Percentiles rank a stretch among this genome's conserved stretches.
These are phyloP conservation scores for Microctenopoma stevenorrisi DNA, from an alignment of 2,797 vertebrate genomes.

Conservation along the genomic window DNA sequence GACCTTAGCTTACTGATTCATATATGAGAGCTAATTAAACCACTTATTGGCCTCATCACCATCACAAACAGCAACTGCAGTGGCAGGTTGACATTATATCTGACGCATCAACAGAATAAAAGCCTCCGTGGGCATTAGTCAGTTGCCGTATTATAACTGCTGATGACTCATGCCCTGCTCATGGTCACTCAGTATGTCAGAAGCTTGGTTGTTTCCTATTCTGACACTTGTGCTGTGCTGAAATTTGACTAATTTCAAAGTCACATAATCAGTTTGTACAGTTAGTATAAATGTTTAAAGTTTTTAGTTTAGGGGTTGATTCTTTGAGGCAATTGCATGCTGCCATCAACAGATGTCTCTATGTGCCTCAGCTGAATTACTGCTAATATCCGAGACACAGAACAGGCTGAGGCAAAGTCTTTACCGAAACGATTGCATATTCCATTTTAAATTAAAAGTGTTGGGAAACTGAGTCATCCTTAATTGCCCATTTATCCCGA, in stretches of 20 bases:
- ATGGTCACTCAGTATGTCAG: conserved; percentile 50
- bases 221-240: conserved; percentile 44
- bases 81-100: conserved; percentile 53
- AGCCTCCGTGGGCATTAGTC: conserved; percentile 59
- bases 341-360: conserved; percentile 63
- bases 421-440: conserved; percentile 50
- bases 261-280: conserved; percentile 15
- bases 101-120: conserved; percentile 68
- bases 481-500: conserved; percentile 33
- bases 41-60: conserved; percentile 37
- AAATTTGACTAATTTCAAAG: conserved; percentile 21
- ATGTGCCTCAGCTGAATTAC: conserved; percentile 4
- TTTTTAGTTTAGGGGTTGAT: not conserved
- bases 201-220: conserved; percentile 11
- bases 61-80: conserved; percentile 37
- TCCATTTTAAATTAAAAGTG: conserved; percentile 48
- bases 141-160: conserved; percentile 45
- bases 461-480: conserved; percentile 38
- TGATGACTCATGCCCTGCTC: conserved; percentile 68
- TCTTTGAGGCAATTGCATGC: conserved; percentile 36
- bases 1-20: conserved; percentile 49
- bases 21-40: conserved; percentile 44
- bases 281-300: not conserved
- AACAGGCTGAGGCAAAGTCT: conserved; percentile 30
- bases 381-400: conserved; percentile 3